Evolutionary conservation across 2,888 invertebrate genomes (phyloP).

Genomic region (Malthinus seriepunctatus): DNA sequence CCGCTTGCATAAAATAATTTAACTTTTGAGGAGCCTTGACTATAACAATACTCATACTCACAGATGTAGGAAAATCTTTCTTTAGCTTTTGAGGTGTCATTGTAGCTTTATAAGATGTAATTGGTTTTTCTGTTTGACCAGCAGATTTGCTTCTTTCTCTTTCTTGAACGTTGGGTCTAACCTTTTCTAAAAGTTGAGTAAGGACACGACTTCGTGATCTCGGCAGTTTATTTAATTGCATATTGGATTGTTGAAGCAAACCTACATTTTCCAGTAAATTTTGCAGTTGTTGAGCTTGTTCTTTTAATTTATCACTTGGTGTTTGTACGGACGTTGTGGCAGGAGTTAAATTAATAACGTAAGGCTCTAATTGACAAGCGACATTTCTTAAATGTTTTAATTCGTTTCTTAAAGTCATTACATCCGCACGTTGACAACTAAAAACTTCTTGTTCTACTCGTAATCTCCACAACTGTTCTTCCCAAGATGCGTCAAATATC

Average conservation of each 20-base stretch:
- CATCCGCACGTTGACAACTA: constrained; percentile 65
- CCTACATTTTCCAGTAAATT: constrained; percentile 60
- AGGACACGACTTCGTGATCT: constrained; percentile 56
- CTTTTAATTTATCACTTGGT: constrained; percentile 44
- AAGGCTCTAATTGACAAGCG: constrained; percentile 68
- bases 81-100: constrained; percentile 38
- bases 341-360: constrained; percentile 61
- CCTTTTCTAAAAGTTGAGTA: constrained; percentile 62
- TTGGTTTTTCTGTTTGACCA: constrained; percentile 45
- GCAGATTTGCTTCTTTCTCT: constrained; percentile 52
- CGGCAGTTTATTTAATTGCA: constrained; percentile 49
- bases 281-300: constrained; percentile 58
- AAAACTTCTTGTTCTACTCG: constrained; percentile 69
- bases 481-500: constrained; percentile 70
- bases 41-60: too few species aligned
- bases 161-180: constrained; percentile 52
- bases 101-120: constrained; percentile 16
- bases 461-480: constrained; percentile 71
- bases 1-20: too few species aligned
- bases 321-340: constrained; percentile 39
- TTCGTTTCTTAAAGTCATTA: constrained; percentile 65
- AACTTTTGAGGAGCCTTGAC: too few species aligned
- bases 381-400: constrained; percentile 66
- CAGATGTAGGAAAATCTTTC: constrained; percentile 18
- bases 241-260: constrained; percentile 47